phyloP scores from a whole-genome alignment of 2,797 vertebrate genomes.

The Ctenosaura bakeri region DNA sequence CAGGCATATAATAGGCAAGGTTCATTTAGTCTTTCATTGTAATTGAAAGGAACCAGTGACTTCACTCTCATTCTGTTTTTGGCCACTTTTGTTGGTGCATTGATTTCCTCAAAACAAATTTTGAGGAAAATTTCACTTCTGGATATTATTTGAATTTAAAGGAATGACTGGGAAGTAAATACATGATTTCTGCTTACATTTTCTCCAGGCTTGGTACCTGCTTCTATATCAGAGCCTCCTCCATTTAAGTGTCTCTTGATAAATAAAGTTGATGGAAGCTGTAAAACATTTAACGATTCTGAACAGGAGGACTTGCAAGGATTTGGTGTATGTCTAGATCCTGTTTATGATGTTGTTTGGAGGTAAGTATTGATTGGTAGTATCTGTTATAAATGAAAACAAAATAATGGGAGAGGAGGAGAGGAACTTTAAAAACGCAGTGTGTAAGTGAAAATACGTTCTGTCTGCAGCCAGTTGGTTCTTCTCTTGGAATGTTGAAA shows the following conservation, averaged over 20 bases:
- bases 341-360: constrained; percentile 99
- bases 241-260: constrained; percentile 99
- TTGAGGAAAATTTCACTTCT: not conserved
- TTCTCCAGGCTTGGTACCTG: constrained; percentile 90
- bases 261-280: constrained; percentile 99
- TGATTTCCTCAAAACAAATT: not conserved
- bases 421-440: not conserved
- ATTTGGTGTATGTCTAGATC: constrained; percentile 97
- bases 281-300: constrained; percentile 98
- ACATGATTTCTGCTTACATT: not conserved
- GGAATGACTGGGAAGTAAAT: not conserved
- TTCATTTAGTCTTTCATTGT: not conserved
- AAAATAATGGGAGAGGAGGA: not conserved
- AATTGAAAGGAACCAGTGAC: not conserved
- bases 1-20: constrained; percentile 95
- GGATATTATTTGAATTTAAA: not conserved
- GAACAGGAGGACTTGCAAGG: constrained; percentile 99
- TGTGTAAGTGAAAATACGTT: not conserved
- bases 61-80: accelerated
- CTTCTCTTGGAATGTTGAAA: not conserved
- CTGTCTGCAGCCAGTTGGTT: not conserved
- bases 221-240: constrained; percentile 94
- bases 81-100: not conserved
- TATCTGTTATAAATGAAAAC: constrained; percentile 10
- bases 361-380: constrained; percentile 84